Base-by-base conservation (phyloP, 1,140 invertebrate species). In the Maconellicoccus hirsutus region DNA sequence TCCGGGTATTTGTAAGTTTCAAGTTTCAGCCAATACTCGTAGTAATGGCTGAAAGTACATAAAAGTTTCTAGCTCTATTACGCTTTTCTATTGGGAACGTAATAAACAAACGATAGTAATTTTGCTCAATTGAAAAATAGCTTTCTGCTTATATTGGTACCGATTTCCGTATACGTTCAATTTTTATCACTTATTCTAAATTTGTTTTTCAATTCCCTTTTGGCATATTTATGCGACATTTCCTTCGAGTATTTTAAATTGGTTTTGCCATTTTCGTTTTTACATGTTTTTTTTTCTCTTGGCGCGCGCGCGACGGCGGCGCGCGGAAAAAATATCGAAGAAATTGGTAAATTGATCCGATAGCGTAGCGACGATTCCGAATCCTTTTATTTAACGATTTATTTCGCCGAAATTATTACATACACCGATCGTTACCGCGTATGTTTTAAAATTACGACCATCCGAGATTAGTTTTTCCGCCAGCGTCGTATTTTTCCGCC, bases 161-260 rank as follows among this genome's bases (percentile, higher is more conserved):
- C 61, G 61, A 66, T 66, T 66, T 66, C 61, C 61, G 61, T 66
- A 16, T 25, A 66, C 61, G 61, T 26, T 66, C 21, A 14, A 25
- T 66, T 66, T 66, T 66, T 66, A 66, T 66, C 61, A 26, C 61
- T 66, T 66, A 66, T 66, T 66, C 61, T 23, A 66, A 66, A 66
- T 66, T 66, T 66, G 25, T 26, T 66, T 66, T 66, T 66, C 61
- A 66, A 66, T 66, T 66, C 61, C 61, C 61, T 66, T 66, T 66
- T 66, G 61, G 61, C 61, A 66, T 66, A 66, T 66, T 66, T 66
- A 66, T 26, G 61, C 42, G 42, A 52, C 42, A 52, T 52, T 52
- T 52, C 42, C 42, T 52, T 52, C 42, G 42, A 52, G 42, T 52
- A 52, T 52, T 52, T 52, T 52, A 52, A 52, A 52, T 52, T 52